phyloP scores from a whole-genome alignment of 92 coral and sea anemone genomes.

The Siderastrea radians region DNA sequence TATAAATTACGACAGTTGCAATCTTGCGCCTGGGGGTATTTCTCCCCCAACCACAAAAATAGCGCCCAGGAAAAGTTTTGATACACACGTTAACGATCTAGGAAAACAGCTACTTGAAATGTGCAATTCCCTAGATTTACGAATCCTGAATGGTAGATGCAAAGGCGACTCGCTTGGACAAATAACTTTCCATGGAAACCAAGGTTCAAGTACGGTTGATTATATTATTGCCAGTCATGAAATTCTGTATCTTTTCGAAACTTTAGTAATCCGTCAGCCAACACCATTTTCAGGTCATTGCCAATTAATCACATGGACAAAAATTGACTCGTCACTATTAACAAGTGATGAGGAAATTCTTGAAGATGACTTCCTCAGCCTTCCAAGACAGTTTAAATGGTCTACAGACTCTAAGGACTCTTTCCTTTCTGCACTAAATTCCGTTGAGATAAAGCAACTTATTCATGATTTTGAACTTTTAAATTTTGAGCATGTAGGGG shows the following conservation, averaged over 20 bases:
- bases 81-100: conserved; percentile 19
- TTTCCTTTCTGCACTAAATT: not conserved
- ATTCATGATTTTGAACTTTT: conserved; percentile 31
- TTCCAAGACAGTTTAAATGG: not conserved
- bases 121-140: conserved; percentile 33
- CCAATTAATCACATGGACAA: no score
- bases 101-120: conserved; percentile 46
- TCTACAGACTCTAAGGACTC: not conserved
- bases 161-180: no score
- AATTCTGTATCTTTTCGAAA: no score
- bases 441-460: conserved; percentile 17
- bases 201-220: no score
- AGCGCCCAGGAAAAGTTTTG: conserved; percentile 27
- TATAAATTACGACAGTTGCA: conserved; percentile 3
- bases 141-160: no score
- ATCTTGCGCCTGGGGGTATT: not conserved
- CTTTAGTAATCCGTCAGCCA: no score
- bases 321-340: no score
- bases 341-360: no score
- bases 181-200: no score
- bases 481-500: conserved; percentile 31
- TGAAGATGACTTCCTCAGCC: no score
- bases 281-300: no score
- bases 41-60: not conserved
- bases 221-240: no score